Percentiles rank a stretch among this genome's conserved stretches.
These are phyloP conservation scores for Hyppa rectilinea DNA, from an alignment of 2,888 invertebrate species.

Conservation along the genomic window DNA sequence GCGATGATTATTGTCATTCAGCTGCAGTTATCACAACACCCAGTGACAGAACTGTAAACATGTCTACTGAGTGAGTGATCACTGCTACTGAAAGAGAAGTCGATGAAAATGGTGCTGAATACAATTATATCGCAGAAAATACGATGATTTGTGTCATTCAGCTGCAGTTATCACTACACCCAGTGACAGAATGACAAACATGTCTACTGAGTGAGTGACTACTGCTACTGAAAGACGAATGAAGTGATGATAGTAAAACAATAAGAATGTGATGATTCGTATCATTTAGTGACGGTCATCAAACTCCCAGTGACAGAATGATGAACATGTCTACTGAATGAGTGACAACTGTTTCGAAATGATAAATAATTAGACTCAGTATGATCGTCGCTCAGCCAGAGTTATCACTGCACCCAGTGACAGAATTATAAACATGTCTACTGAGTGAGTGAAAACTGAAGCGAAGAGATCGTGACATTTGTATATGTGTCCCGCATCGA, in stretches of 20 bases:
- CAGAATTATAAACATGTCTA: constrained; percentile 35
- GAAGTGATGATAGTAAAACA: background rate
- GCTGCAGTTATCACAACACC: constrained; percentile 53
- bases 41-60: constrained; percentile 68
- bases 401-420: constrained; percentile 58
- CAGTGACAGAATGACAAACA: constrained; percentile 43
- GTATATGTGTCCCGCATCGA: too few species aligned
- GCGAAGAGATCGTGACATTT: constrained; percentile 4
- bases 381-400: constrained; percentile 31
- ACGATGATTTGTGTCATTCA: background rate
- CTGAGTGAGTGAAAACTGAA: constrained; percentile 42
- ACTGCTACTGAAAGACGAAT: background rate
- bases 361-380: background rate
- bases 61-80: constrained; percentile 60
- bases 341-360: constrained; percentile 16
- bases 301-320: constrained; percentile 49
- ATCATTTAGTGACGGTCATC: constrained; percentile 11
- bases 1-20: constrained; percentile 14
- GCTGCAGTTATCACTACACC: constrained; percentile 1
- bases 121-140: too few species aligned
- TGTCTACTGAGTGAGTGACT: constrained; percentile 62
- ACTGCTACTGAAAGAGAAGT: constrained; percentile 8
- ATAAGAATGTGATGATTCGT: background rate
- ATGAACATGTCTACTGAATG: constrained; percentile 61
- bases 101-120: too few species aligned